A percentile compares a stretch with the other conserved stretches of the same genome.
Conservation (phyloP, 2,888 invertebrate species). For the Eledone cirrhosa region DNA sequence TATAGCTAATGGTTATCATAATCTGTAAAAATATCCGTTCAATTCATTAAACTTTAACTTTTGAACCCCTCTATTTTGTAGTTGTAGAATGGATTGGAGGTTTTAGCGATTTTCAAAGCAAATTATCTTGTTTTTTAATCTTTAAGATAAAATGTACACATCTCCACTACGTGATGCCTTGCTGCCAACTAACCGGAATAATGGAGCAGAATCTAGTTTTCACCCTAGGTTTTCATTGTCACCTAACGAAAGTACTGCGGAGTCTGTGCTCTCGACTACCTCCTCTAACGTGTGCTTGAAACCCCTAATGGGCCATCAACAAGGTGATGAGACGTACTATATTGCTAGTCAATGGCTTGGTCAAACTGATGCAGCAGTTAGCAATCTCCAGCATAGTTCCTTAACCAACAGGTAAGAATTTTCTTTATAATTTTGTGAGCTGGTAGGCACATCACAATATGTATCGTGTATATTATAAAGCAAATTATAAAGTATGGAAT, state of each 20-base stretch:
- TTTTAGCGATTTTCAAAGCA: no score
- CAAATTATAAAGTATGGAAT: not conserved
- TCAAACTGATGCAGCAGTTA: slow-evolving; percentile 3
- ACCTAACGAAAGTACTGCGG: no score
- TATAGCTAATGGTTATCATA: no score
- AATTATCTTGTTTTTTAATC: not conserved
- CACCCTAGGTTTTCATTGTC: not conserved
- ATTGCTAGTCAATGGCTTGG: not conserved
- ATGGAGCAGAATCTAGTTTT: not conserved
- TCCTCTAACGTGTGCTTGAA: not conserved
- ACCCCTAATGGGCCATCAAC: not conserved
- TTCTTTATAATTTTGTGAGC: no score
- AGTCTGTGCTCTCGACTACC: not conserved
- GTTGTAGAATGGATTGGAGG: no score
- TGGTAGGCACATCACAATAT: no score
- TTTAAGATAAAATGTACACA: not conserved
- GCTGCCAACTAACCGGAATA: not conserved
- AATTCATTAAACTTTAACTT: no score
- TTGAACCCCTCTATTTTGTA: no score
- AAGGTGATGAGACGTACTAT: slow-evolving; percentile 12
- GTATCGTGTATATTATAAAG: no score
- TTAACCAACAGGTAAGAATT: slow-evolving; percentile 10
- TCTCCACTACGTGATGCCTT: not conserved
- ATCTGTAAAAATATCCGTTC: no score
- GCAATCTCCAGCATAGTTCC: not conserved